Evolutionary conservation across 2,888 invertebrate species (phyloP).

Genomic region (Cyaniris semiargus): DNA sequence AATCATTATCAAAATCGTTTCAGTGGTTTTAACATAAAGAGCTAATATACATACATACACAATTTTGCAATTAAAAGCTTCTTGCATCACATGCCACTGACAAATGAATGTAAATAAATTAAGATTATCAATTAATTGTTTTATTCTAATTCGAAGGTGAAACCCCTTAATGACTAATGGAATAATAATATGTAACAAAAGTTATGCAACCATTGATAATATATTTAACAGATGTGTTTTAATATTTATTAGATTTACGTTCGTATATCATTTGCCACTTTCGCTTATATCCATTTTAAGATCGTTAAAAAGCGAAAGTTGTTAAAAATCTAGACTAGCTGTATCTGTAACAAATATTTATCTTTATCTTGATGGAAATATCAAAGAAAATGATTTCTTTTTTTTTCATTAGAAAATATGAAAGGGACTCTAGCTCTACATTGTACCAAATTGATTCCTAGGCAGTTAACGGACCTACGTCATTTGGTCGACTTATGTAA

Average conservation of each 20-base stretch:
- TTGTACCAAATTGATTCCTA: no score
- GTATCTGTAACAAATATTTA: not conserved
- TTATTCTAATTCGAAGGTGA: not conserved
- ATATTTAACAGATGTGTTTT: constrained; percentile 4
- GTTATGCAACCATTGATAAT: constrained; percentile 11
- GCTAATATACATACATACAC: not conserved
- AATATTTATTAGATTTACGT: constrained; percentile 3
- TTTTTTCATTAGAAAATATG: not conserved
- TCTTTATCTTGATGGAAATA: not conserved
- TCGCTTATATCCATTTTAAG: constrained; percentile 8
- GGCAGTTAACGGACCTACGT: no score
- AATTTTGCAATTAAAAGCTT: not conserved
- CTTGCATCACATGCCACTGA: not conserved
- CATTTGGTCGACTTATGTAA: no score
- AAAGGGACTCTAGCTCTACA: no score
- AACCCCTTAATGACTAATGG: not conserved
- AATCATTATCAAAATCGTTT: no score
- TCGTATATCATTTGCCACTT: constrained; percentile 6
- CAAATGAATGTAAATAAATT: not conserved
- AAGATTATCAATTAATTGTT: not conserved
- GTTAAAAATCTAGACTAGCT: not conserved
- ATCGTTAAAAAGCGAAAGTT: constrained; percentile 26
- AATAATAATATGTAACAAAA: constrained; percentile 16
- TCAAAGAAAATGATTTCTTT: not conserved
- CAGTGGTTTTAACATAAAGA: no score